phyloP scores from a whole-genome alignment of 1,140 invertebrate genomes.

The Parapsyche elsis region DNA sequence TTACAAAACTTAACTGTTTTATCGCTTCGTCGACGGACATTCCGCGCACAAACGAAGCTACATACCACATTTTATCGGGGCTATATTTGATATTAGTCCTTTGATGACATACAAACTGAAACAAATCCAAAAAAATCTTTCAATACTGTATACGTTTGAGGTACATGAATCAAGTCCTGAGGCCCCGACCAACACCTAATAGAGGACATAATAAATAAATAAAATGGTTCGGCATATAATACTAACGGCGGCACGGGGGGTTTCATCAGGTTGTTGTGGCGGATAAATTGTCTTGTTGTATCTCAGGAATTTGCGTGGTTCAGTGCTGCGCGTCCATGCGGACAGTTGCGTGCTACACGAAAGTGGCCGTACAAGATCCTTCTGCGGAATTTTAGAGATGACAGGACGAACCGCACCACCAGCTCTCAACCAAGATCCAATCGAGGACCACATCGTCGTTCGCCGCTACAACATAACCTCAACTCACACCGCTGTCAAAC shows the following conservation, averaged over 20 bases:
- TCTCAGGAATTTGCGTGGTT: conserved; percentile 68
- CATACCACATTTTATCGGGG: conserved; percentile 92
- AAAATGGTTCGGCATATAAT: too few species aligned
- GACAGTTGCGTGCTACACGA: neutral
- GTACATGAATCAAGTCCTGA: neutral
- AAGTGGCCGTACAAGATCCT: too few species aligned
- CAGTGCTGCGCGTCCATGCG: neutral
- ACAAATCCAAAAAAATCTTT: conserved; percentile 56
- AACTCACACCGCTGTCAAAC: too few species aligned
- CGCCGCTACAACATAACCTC: too few species aligned
- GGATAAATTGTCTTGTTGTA: conserved; percentile 84
- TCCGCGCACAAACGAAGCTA: conserved; percentile 86
- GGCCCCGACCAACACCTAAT: neutral
- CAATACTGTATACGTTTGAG: neutral
- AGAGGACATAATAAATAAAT: neutral
- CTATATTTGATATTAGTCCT: conserved; percentile 89
- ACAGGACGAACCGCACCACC: too few species aligned
- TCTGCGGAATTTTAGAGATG: too few species aligned
- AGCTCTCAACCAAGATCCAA: too few species aligned
- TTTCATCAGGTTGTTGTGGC: conserved; percentile 79
- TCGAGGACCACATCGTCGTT: too few species aligned
- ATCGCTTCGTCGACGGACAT: conserved; percentile 94
- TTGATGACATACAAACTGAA: conserved; percentile 87
- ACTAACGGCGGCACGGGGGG: conserved; percentile 84
- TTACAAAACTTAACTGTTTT: conserved; percentile 86